Percentiles rank a stretch among this genome's conserved stretches.
phyloP scores from a whole-genome alignment of 2,113 vertebrate species.

The Tenebrosternarchus preto region DNA sequence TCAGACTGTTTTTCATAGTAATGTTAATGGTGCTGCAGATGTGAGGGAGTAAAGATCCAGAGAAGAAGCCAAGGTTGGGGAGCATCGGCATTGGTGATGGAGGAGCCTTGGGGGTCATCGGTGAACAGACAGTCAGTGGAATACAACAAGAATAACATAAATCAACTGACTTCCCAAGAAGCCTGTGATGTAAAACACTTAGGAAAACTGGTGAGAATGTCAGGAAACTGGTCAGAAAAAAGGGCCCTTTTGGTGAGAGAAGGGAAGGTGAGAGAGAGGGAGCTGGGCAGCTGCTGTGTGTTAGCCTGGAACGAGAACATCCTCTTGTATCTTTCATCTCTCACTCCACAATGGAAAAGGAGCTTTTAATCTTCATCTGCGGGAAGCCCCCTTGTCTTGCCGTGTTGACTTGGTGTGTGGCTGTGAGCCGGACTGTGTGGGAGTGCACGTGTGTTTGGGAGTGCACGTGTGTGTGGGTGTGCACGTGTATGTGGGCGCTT shows the following conservation, averaged over 20 bases:
- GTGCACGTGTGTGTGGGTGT: background rate
- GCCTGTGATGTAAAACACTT: slow-evolving; percentile 52
- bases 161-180: slow-evolving; percentile 53
- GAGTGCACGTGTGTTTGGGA: no score
- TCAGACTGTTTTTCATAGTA: slow-evolving; percentile 40
- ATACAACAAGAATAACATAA: slow-evolving; percentile 56
- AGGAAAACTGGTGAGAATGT: slow-evolving; percentile 50
- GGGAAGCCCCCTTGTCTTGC: slow-evolving; percentile 42
- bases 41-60: slow-evolving; percentile 9
- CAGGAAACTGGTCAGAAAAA: slow-evolving; percentile 50
- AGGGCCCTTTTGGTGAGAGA: slow-evolving; percentile 8
- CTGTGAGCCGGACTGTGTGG: no score
- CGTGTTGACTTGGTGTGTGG: slow-evolving; percentile 17
- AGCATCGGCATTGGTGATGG: slow-evolving; percentile 37
- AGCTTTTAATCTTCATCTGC: slow-evolving; percentile 51
- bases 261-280: slow-evolving; percentile 22
- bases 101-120: slow-evolving; percentile 44
- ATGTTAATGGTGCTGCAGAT: slow-evolving; percentile 29
- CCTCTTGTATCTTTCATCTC: slow-evolving; percentile 43
- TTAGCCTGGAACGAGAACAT: slow-evolving; percentile 59
- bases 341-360: slow-evolving; percentile 56
- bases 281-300: slow-evolving; percentile 56
- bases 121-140: slow-evolving; percentile 51
- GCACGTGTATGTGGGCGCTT: slow-evolving; percentile 8
- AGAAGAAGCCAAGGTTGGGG: slow-evolving; percentile 40